Base-by-base conservation (phyloP, 2,888 invertebrate species). In the Ceriagrion tenellum region DNA sequence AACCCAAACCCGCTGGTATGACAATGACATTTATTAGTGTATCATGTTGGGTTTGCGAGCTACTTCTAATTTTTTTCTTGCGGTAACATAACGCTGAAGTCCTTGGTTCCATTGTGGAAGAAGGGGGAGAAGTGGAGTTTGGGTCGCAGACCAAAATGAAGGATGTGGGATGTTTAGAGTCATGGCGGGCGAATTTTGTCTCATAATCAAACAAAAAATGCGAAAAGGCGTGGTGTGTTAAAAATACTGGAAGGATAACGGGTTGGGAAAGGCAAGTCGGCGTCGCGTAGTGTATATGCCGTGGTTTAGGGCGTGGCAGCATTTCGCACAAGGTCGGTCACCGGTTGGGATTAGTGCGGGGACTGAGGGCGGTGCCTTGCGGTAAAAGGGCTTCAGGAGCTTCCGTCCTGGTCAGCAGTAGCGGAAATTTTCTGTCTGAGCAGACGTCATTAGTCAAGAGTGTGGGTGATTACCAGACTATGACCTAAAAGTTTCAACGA, bases 201-300 rank as follows among this genome's bases (percentile, higher is more conserved):
- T 26, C 69, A 69, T 1, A 69, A 23, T 69, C 0, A 69, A 69
- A 69, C 23, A 26, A 69, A 69, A 69, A 23, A n/a, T 0, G 69
- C 23, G 69, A 20, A 18, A 69, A 69, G 20, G 69, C n/a, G 69
- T 26, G 69, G 69, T 26, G 26, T 26, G 69, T 1, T 59, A n/a
- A 69, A 69, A 69, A 69, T 26, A 69, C 69, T 69, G 69, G 69
- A 69, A 69, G 69, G 69, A 69, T 69, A 69, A 69, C 69, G 69
- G 69, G 69, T 69, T 20, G 23, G 69, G 69, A 26, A 26, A 69
- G 69, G 69, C 26, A n/a, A 69, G 20, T 69, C 18, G 69, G 69
- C 69, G 23, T 69, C 69, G 69, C 23, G 26, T 18, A 69, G 69
- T 69, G 4, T 8, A 59, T 10, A 8, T 47, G n/a, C 69, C 26